These are phyloP conservation scores for Caretta caretta DNA, from an alignment of 2,113 vertebrate species.

Conservation along the genomic window DNA sequence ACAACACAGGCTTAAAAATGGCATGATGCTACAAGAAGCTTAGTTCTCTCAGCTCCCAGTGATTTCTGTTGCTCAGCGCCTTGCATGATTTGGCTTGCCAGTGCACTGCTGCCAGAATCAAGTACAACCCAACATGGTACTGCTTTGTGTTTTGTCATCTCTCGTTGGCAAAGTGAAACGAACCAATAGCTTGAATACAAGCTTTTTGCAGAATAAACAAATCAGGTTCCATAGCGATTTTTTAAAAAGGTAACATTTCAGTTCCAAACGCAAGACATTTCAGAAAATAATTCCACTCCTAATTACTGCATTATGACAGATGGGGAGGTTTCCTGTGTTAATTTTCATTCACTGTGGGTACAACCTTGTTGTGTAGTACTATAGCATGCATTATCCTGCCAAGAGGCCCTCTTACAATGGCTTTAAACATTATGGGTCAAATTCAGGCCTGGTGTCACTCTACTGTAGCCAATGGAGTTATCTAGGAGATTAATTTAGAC, in stretches of 20 bases:
- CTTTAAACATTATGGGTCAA: background rate
- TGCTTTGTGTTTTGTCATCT: background rate
- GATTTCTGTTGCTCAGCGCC: background rate
- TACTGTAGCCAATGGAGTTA: conserved; percentile 3
- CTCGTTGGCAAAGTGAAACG: background rate
- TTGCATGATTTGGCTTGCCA: background rate
- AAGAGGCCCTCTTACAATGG: background rate
- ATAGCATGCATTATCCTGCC: background rate
- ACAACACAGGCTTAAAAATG: background rate
- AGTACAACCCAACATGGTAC: accelerated
- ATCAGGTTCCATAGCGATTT: background rate
- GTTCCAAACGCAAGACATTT: accelerated
- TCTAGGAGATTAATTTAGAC: background rate
- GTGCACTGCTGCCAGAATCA: background rate
- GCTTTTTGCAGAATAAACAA: background rate
- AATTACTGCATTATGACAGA: background rate
- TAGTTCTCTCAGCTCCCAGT: background rate
- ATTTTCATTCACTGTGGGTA: background rate
- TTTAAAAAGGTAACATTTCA: background rate
- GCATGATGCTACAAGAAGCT: background rate
- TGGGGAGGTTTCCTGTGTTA: background rate
- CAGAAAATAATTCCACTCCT: background rate
- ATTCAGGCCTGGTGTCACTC: background rate
- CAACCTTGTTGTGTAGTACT: background rate
- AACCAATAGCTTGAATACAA: background rate